A percentile compares a stretch with the other conserved stretches of the same genome.
These are phyloP conservation scores for Felis chaus DNA, from an alignment of 2,113 vertebrate genomes.

Conservation along the genomic window DNA sequence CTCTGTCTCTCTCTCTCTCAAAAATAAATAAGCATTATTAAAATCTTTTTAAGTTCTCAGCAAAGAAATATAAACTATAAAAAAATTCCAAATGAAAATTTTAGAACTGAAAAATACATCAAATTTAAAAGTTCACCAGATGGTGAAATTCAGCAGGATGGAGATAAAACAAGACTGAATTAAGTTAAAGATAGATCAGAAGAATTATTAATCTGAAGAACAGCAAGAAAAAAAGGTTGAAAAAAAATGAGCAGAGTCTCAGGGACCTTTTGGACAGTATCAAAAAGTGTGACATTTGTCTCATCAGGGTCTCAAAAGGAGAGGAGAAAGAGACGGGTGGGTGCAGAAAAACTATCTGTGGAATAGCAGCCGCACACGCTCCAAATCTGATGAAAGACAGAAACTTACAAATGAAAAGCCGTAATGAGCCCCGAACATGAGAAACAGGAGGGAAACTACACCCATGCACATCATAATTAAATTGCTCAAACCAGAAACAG, in stretches of 20 bases:
- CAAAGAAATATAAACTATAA: not conserved
- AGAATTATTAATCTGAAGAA: not conserved
- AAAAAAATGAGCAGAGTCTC: not conserved
- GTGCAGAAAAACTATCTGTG: not conserved
- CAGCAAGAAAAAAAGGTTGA: not conserved
- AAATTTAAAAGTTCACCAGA: not conserved
- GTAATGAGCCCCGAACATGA: not conserved
- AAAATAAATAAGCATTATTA: too few relatives aligned
- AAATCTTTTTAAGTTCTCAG: not conserved
- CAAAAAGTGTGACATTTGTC: not conserved
- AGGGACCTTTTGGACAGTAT: not conserved
- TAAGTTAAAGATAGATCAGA: not conserved
- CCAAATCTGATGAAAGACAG: not conserved
- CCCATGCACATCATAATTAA: not conserved
- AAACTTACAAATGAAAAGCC: not conserved
- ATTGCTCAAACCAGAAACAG: not conserved
- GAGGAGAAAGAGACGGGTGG: not conserved
- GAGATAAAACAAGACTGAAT: not conserved
- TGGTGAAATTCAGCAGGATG: not conserved
- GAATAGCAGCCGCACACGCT: not conserved
- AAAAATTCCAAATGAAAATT: not conserved
- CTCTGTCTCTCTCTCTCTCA: too few relatives aligned
- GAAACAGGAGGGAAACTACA: not conserved
- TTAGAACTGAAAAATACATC: not conserved
- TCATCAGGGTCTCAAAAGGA: not conserved